Evolutionary conservation across 2,888 invertebrate species (phyloP).

Genomic region (Chloromyia formosa): DNA sequence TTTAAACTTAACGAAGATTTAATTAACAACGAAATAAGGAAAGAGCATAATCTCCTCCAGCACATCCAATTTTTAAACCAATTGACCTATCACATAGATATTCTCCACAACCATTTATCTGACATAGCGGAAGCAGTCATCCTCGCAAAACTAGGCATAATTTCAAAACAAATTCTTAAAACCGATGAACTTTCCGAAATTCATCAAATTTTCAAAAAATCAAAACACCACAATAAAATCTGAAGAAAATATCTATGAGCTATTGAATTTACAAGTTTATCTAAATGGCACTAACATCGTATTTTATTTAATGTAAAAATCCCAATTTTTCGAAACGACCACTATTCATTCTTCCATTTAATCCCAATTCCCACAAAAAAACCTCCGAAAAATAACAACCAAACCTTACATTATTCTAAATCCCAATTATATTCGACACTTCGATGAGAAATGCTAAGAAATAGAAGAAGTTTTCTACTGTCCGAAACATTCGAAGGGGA

Average conservation of each 20-base stretch:
- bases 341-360: constrained; percentile 23
- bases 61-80: constrained; percentile 27
- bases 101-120: constrained; percentile 30
- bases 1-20: neutral
- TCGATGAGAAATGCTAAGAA: neutral
- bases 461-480: constrained; percentile 16
- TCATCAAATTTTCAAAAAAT: neutral
- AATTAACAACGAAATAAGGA: constrained; percentile 2
- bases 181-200: constrained; percentile 26
- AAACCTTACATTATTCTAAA: constrained; percentile 13
- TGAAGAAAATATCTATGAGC: constrained; percentile 41
- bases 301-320: constrained; percentile 34
- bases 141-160: constrained; percentile 38
- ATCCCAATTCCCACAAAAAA: constrained; percentile 32
- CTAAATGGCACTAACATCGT: constrained; percentile 12
- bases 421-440: neutral
- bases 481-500: neutral
- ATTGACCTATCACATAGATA: constrained; percentile 32
- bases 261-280: no score
- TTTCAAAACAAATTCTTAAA: constrained; percentile 44
- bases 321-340: neutral
- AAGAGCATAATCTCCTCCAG: neutral
- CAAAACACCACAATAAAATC: constrained; percentile 18
- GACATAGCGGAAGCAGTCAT: constrained; percentile 38
- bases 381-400: neutral